Base-by-base conservation (phyloP, 2,113 vertebrate genomes). In the Syngnathus scovelli region DNA sequence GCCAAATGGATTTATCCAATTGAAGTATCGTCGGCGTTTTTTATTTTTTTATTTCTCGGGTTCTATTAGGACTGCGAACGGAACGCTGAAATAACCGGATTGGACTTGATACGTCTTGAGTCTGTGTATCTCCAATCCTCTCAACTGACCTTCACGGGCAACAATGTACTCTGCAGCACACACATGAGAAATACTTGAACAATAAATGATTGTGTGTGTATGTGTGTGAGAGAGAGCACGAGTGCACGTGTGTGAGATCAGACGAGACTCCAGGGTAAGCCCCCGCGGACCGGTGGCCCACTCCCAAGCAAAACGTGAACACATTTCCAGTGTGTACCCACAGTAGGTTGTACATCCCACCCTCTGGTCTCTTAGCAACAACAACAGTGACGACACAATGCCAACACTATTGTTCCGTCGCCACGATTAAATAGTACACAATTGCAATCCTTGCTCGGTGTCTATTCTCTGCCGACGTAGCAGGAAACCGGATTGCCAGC, bases 121-220 rank as follows among this genome's bases (percentile, higher is more conserved):
- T 55, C 11, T 27, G n/a, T 55, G 10, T 55, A 55, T 85, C 79
- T 79, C 74, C 62, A 77, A 81, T 78, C 72, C 75, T 78, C 60
- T 79, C 79, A 82, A 83, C 83, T 87, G 85, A 88, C 88, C 86
- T 88, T 88, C 85, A 86, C 78, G 77, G 77, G 72, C 68, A 74
- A 80, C 68, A 85, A 82, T 75, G 76, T 78, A 76, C 67, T 84
- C 78, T 79, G 74, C 68, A 65, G 52, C 64, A 76, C 56, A 46
- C 46, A 18, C 18, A 19, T 48, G 9, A 13, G 4, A 13, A 18
- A 48, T 48, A 48, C 4, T 16, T 48, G 46, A 48, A 12, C 12
- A n/a, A 21, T 52, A 52, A 43, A 43, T 43, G 9, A 9, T 46
- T 46, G 19, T 52, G 51, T 52, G n/a, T 21, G 51, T 9, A 3